A percentile compares a stretch with the other conserved stretches of the same genome.
These are phyloP conservation scores for Drosophila paulistorum DNA, from an alignment of 1,140 invertebrate species.

Conservation along the genomic window DNA sequence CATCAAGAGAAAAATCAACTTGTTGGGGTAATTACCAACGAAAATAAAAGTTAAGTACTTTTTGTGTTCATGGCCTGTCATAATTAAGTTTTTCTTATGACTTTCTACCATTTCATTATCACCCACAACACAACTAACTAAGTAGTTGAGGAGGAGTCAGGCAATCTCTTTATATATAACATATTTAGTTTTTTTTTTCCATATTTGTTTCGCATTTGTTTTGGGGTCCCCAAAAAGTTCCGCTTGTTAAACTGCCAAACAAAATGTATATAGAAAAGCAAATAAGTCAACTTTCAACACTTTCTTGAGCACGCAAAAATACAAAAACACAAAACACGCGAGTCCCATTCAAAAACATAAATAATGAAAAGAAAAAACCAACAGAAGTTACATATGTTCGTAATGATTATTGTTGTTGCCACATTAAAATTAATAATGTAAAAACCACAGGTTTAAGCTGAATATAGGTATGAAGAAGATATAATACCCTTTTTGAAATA, in stretches of 20 bases:
- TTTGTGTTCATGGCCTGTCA: constrained; percentile 16
- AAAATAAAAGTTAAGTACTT: constrained; percentile 19
- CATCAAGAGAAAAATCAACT: constrained; percentile 17
- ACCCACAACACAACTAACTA: not conserved
- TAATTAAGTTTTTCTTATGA: constrained; percentile 18
- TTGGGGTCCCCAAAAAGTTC: constrained; percentile 4
- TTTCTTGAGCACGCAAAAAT: constrained; percentile 20
- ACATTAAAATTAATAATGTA: constrained; percentile 15
- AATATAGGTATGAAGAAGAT: not conserved
- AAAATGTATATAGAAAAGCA: not conserved
- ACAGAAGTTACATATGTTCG: constrained; percentile 11
- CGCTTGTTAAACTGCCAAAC: constrained; percentile 18
- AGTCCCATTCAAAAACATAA: constrained; percentile 12
- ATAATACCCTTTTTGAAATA: not conserved
- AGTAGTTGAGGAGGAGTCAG: not conserved
- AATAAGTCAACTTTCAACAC: constrained; percentile 32
- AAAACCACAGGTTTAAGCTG: not conserved
- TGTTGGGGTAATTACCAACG: constrained; percentile 14
- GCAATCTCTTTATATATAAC: not conserved
- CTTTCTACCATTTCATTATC: constrained; percentile 21
- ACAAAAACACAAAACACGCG: constrained; percentile 13
- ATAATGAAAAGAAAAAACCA: constrained; percentile 5
- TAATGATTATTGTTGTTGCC: constrained; percentile 9
- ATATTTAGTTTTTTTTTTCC: not conserved
- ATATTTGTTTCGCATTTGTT: not conserved